Evolutionary conservation across 2,797 vertebrate species (phyloP).

Genomic region (Heliangelus exortis): DNA sequence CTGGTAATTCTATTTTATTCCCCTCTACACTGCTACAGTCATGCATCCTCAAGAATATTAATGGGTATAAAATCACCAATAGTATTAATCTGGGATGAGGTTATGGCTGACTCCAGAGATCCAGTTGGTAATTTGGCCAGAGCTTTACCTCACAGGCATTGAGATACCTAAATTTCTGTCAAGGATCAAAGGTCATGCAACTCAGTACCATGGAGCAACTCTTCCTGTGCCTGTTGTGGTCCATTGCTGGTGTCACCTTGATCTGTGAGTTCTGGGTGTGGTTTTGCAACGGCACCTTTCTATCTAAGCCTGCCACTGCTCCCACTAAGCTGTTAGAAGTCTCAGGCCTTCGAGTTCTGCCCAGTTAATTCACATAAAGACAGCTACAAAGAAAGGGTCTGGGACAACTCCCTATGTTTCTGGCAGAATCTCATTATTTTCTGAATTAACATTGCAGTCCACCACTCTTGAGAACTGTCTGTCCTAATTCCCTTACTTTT

Average conservation of each 20-base stretch:
- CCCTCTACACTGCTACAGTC: neutral
- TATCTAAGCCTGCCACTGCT: neutral
- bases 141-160: neutral
- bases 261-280: neutral
- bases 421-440: neutral
- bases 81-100: neutral
- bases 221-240: neutral
- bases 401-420: neutral
- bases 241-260: neutral
- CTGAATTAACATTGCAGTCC: neutral
- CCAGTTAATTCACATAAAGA: neutral
- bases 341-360: neutral
- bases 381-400: neutral
- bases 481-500: neutral
- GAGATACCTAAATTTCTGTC: neutral
- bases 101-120: neutral
- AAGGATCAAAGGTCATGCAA: neutral
- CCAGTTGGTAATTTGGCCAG: neutral
- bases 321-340: neutral
- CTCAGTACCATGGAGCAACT: neutral
- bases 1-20: neutral
- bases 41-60: neutral
- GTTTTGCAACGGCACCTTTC: neutral
- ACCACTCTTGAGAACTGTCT: neutral
- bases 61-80: neutral